Evolutionary conservation across 1,140 invertebrate genomes (phyloP), one percentile per base, ranked within the genome.

Genomic region (Trichoplusia ni): DNA sequence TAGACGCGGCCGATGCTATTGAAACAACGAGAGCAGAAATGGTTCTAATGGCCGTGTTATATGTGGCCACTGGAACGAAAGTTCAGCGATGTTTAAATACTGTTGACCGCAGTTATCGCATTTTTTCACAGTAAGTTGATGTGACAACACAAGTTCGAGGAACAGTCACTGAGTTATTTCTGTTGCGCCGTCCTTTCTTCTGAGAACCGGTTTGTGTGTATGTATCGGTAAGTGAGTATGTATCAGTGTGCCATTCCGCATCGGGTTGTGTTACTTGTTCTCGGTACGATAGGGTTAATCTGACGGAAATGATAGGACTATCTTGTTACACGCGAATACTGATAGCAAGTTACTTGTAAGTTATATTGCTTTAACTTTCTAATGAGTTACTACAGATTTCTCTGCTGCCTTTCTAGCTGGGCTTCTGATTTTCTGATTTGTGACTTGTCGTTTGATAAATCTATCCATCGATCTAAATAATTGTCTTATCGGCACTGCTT

Each of bases 291-390:
- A 73, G 59, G 51, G 64, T 71, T 73, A 78, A 84, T 77, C 73
- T 69, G 73, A 74, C 73, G 78, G 82, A 84, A 78, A 73, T 69
- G 78, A 84, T 82, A 79, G 75, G 66, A 27, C 31, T 54, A 54
- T 54, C 61, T 23, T 19, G 18, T 59, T 40, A 44, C 25, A 23
- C 33, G 37, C 16, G 23, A 38, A 38, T 54, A 25, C 27, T 19
- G 23, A 23, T 11, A 9, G 9, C n/a, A 6, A 8, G 16, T 14
- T 27, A 27, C 8, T 23, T 25, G 40, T 19, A 1, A 25, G 0
- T n/a, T 2, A 29, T 27, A 21, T 37, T 14, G 2, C 40, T 27
- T 9, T 18, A 49, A 9, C 27, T 18, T 16, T 56, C 21, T 23
- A 56, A 40, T 40, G 38, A 56, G 21, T 0, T 11, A 19, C n/a